These are phyloP conservation scores for Kobus ellipsiprymnus DNA, from an alignment of 2,113 vertebrate genomes.

Conservation along the genomic window DNA sequence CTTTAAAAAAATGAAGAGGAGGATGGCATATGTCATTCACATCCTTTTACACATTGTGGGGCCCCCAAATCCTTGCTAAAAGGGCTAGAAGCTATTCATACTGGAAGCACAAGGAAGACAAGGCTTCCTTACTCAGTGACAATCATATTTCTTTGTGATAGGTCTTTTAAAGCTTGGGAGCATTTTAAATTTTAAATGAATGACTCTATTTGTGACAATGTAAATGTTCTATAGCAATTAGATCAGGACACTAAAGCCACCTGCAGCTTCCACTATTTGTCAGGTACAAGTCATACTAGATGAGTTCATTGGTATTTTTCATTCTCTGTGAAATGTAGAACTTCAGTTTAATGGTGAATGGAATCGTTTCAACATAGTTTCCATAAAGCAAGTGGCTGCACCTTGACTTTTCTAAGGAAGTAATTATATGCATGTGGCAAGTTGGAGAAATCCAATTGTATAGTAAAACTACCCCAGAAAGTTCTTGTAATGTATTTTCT, in stretches of 20 bases:
- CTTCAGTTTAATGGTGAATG: not conserved
- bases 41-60: not conserved
- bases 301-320: constrained; percentile 15
- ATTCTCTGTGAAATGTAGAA: constrained; percentile 32
- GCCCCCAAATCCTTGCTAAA: not conserved
- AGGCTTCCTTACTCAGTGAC: not conserved
- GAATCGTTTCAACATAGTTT: not conserved
- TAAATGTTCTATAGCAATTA: not conserved
- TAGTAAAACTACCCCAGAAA: not conserved
- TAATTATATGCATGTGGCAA: not conserved
- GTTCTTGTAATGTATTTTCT: not conserved
- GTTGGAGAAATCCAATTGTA: not conserved
- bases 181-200: constrained; percentile 31
- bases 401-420: constrained; percentile 8
- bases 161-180: not conserved
- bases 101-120: constrained; percentile 14
- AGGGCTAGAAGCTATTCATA: not conserved
- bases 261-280: not conserved
- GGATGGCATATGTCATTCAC: not conserved
- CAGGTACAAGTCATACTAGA: not conserved
- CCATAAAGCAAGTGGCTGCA: not conserved
- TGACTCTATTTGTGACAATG: constrained; percentile 36
- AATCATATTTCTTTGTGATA: constrained; percentile 20
- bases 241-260: not conserved
- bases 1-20: not conserved